Conservation (phyloP, 2,113 vertebrate genomes). For the Acanthochromis polyacanthus region DNA sequence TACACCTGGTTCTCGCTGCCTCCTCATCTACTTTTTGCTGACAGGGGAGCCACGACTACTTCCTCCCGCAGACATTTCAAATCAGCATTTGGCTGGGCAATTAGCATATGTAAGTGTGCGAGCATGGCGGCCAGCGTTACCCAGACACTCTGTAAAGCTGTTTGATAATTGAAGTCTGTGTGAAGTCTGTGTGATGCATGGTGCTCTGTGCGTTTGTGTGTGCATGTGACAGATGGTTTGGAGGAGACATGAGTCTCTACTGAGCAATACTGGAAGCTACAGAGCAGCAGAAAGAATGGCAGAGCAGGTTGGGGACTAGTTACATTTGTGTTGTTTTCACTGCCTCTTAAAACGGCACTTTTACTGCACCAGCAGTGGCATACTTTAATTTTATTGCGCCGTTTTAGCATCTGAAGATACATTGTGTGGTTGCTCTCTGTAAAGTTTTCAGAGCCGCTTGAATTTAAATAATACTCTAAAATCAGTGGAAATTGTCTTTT, state of each 20-base stretch:
- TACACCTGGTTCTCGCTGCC: constrained; percentile 23
- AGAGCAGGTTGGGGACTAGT: constrained; percentile 44
- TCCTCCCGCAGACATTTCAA: constrained; percentile 47
- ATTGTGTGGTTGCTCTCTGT: constrained; percentile 16
- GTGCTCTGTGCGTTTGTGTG: constrained; percentile 16
- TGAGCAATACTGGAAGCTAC: constrained; percentile 56
- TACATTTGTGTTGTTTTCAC: constrained; percentile 59
- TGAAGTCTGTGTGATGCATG: constrained; percentile 48
- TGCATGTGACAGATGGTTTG: constrained; percentile 70
- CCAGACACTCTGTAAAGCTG: constrained; percentile 62
- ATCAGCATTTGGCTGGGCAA: constrained; percentile 50
- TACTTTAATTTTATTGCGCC: constrained; percentile 43
- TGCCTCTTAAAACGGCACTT: constrained; percentile 53
- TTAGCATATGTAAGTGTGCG: constrained; percentile 65
- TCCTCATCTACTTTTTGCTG: constrained; percentile 43
- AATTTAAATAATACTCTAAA: constrained; percentile 19
- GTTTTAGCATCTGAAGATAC: constrained; percentile 49
- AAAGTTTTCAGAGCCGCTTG: constrained; percentile 4
- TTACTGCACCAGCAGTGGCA: constrained; percentile 46
- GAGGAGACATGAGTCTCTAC: constrained; percentile 61
- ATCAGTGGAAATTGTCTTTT: not conserved
- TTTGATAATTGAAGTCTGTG: constrained; percentile 75
- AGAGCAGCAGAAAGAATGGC: constrained; percentile 35
- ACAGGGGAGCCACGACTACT: constrained; percentile 40
- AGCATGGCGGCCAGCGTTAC: constrained; percentile 37